Base-by-base conservation (phyloP, 2,113 vertebrate species). In the Rhizomys pruinosus region DNA sequence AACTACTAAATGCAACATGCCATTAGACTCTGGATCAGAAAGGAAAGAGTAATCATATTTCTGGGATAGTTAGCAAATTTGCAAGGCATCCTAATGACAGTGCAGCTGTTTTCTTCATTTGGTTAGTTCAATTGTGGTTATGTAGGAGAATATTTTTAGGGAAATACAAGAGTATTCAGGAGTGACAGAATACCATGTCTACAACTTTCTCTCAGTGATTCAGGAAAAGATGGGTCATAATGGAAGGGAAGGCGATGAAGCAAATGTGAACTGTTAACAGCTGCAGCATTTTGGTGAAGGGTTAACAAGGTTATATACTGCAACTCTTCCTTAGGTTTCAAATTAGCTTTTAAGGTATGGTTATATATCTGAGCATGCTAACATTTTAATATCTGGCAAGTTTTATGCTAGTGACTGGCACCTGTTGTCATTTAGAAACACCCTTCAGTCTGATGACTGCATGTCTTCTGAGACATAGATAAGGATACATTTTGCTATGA, bases 281-380 rank as follows among this genome's bases (percentile, higher is more conserved):
- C 4, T 22, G 22, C 7, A 44, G 39, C 37, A 57, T 72, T n/a
- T 72, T 57, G 64, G 52, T 39, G 27, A 42, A 84, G 37, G 11
- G 25, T 15, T 59, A 39, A 25, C 23, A 37, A 23, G 22, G 71
- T 74, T 39, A 73, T 19, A 71, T 16, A 22, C 19, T 86, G 42
- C 25, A 74, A 86, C 72, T 95, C 92, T 84, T 78, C 37, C 64
- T 57, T 77, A 78, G 73, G 27, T 91, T 63, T 91, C 39, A 93
- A 90, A 72, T 69, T 89, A 91, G n/a, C 79, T 77, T 95, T 72
- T 57, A 91, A 95, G 42, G 23, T 72, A 15, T 79, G 27, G 79
- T 89, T 64, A 82, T 10, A 82, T 8, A 66, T 59, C 39, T 90
- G 63, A 87, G 22, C 34, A 89, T n/a, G 59, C 37, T 15, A 90